phyloP scores from a whole-genome alignment of 2,888 invertebrate genomes.

The Teleogryllus oceanicus region DNA sequence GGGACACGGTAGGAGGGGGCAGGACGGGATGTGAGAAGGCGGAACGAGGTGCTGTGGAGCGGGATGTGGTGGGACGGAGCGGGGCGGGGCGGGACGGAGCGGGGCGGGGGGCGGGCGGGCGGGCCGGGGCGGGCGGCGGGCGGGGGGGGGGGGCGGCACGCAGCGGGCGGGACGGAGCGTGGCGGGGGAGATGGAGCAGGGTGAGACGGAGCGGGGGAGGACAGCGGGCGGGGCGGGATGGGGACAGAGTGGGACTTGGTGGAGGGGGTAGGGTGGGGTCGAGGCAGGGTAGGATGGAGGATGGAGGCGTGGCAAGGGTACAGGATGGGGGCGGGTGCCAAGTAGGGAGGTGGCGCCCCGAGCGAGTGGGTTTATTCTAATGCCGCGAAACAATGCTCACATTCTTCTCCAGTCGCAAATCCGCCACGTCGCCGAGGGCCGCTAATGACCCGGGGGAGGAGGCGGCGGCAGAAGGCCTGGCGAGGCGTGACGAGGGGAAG shows the following conservation, averaged over 20 bases:
- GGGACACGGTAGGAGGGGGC: too few species aligned
- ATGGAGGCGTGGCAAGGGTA: too few species aligned
- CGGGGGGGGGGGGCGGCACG: neutral
- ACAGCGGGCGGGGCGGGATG: too few species aligned
- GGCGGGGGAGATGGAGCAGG: too few species aligned
- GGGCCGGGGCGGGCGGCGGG: neutral
- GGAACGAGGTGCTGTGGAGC: too few species aligned
- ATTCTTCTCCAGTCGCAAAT: neutral
- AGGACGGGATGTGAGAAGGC: too few species aligned
- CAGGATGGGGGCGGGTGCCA: neutral
- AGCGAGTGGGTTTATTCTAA: slow-evolving; percentile 10
- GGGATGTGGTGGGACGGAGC: too few species aligned
- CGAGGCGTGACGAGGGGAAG: too few species aligned
- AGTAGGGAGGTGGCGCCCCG: neutral
- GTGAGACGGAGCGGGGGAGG: too few species aligned
- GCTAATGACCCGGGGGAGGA: neutral
- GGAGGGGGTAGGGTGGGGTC: neutral
- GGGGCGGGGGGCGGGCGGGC: rapidly evolving
- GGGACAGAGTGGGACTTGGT: neutral
- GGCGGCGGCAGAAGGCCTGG: too few species aligned
- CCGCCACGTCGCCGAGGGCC: neutral
- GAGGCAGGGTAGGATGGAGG: neutral
- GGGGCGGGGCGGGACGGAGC: too few species aligned
- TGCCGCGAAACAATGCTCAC: neutral
- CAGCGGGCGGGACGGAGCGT: neutral